These are phyloP conservation scores for Tyrophagus putrescentiae DNA, from an alignment of 1,140 invertebrate genomes.

Conservation along the genomic window DNA sequence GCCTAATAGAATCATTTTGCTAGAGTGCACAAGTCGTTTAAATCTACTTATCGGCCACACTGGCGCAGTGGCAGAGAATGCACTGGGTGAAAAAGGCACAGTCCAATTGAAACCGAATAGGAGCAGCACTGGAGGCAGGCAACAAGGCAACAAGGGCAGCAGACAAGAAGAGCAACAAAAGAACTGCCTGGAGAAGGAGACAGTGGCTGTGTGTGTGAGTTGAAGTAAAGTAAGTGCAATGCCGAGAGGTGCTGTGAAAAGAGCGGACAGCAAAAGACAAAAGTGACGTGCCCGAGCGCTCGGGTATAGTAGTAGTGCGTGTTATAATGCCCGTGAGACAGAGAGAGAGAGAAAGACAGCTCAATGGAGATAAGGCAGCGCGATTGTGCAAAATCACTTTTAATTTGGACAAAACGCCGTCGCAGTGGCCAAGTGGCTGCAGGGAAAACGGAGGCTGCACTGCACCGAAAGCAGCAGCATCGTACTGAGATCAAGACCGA, in stretches of 20 bases:
- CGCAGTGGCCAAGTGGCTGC: too few relatives aligned
- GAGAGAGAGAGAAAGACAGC: background rate
- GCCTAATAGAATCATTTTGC: conserved; percentile 3
- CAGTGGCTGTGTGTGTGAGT: too few relatives aligned
- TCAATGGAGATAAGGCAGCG: background rate
- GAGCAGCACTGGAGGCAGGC: too few relatives aligned
- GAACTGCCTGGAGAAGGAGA: too few relatives aligned
- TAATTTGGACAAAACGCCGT: too few relatives aligned
- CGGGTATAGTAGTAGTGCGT: background rate
- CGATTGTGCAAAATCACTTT: background rate
- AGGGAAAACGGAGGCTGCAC: too few relatives aligned
- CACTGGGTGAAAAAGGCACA: too few relatives aligned
- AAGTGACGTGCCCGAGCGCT: background rate
- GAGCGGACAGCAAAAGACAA: background rate
- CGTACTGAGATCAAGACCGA: background rate
- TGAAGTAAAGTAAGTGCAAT: too few relatives aligned
- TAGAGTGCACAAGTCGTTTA: background rate
- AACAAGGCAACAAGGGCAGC: too few relatives aligned
- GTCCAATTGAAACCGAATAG: background rate
- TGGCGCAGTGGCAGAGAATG: background rate
- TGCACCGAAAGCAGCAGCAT: background rate
- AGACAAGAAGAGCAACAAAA: too few relatives aligned
- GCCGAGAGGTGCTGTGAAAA: background rate
- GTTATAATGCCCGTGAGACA: conserved; percentile 7
- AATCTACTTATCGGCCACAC: background rate